Evolutionary conservation across 2,797 vertebrate species (phyloP).

Genomic region (Microcaecilia unicolor): DNA sequence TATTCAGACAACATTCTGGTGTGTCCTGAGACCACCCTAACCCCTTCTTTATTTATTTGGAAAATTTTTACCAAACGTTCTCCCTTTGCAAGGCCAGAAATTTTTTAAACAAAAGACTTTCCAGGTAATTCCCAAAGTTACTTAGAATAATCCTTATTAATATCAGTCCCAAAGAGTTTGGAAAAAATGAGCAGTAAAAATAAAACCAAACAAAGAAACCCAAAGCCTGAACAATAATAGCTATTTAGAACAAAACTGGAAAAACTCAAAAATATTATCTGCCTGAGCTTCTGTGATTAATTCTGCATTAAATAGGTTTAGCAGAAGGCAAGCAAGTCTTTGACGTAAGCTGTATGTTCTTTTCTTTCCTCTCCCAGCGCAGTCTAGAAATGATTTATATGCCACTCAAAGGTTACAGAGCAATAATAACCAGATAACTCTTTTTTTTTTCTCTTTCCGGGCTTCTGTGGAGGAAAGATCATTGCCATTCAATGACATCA

Average conservation of each 20-base stretch:
- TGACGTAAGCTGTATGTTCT: not conserved
- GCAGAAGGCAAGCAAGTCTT: conserved; percentile 7
- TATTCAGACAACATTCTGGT: too few relatives aligned
- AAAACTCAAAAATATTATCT: not conserved
- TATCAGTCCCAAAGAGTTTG: too few relatives aligned
- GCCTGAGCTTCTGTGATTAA: not conserved
- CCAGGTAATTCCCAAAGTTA: too few relatives aligned
- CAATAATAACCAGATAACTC: not conserved
- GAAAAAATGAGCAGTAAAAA: too few relatives aligned
- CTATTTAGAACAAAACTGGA: fast-evolving
- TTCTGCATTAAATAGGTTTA: conserved; percentile 2
- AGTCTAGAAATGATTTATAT: not conserved
- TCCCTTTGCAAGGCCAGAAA: too few relatives aligned
- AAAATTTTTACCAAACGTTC: too few relatives aligned
- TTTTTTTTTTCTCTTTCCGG: not conserved
- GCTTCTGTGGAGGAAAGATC: not conserved
- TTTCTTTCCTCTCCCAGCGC: not conserved
- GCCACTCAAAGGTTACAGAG: not conserved
- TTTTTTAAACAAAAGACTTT: too few relatives aligned
- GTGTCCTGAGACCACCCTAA: too few relatives aligned
- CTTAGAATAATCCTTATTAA: too few relatives aligned
- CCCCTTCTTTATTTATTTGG: too few relatives aligned
- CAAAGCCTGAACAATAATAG: not conserved
- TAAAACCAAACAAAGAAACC: not conserved
- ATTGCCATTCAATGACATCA: not conserved